These are phyloP conservation scores for Alectoris magna DNA, from an alignment of 2,797 vertebrate genomes.

Conservation along the genomic window DNA sequence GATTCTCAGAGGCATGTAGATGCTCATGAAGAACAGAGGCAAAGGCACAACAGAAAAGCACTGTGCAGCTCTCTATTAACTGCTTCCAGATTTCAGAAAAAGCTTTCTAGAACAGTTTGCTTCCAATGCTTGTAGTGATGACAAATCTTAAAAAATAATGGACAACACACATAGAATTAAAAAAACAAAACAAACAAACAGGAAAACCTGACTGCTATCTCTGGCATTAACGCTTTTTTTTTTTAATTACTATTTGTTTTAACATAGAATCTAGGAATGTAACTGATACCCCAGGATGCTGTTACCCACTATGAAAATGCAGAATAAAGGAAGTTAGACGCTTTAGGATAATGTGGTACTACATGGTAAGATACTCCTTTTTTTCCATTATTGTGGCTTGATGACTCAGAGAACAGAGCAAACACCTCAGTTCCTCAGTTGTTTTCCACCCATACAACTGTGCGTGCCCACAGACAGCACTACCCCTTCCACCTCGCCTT, in stretches of 20 bases:
- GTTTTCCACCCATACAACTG: conserved; percentile 7
- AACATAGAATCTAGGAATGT: neutral
- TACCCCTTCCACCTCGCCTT: neutral
- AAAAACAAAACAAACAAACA: no score
- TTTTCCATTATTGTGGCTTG: neutral
- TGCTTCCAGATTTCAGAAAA: neutral
- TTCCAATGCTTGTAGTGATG: neutral
- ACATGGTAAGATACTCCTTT: neutral
- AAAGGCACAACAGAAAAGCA: neutral
- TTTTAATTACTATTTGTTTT: neutral
- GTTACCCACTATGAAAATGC: neutral
- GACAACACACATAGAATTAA: neutral
- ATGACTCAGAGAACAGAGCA: conserved; percentile 15
- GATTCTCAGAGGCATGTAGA: neutral
- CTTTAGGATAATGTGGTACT: neutral
- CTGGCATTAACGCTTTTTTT: neutral
- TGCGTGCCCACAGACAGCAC: neutral
- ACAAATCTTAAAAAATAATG: neutral
- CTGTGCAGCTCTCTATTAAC: neutral
- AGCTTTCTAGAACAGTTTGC: neutral
- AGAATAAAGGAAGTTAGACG: neutral
- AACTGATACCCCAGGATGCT: neutral
- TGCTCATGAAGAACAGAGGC: neutral
- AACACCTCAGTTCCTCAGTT: neutral
- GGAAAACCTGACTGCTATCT: neutral